Conservation (phyloP, 35 echinoderm and acorn worm genomes). For the Heliocidaris tuberculata region DNA sequence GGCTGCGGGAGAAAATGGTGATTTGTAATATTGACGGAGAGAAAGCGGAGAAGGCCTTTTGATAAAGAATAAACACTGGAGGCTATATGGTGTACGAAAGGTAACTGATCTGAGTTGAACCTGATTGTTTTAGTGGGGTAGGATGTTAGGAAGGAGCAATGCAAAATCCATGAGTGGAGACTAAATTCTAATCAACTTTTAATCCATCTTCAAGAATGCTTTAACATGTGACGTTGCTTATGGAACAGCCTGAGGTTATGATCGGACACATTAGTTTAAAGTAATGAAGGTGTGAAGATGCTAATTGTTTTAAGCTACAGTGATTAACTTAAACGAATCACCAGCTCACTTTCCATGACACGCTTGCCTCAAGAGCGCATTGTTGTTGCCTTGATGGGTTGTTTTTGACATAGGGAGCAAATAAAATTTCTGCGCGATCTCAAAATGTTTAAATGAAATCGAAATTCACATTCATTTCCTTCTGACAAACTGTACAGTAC, state of each 20-base stretch:
- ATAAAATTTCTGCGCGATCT: too few species aligned
- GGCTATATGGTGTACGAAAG: not conserved
- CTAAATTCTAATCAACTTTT: not conserved
- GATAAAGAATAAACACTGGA: slow-evolving; percentile 20
- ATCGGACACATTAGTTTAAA: not conserved
- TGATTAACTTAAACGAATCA: slow-evolving; percentile 3
- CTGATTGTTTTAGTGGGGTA: not conserved
- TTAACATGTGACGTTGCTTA: not conserved
- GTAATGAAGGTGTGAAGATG: not conserved
- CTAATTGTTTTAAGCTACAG: not conserved
- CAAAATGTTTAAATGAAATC: too few species aligned
- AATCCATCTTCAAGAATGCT: not conserved
- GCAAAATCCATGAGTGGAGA: not conserved
- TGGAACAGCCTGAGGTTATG: not conserved
- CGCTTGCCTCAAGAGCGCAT: too few species aligned
- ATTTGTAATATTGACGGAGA: slow-evolving; percentile 34
- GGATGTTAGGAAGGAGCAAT: not conserved
- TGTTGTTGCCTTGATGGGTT: too few species aligned
- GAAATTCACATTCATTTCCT: too few species aligned
- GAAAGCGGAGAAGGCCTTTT: not conserved
- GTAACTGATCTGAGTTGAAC: not conserved
- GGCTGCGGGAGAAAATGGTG: not conserved
- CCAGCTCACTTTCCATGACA: not conserved
- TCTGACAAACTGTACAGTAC: too few species aligned
- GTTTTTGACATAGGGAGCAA: too few species aligned